Conservation (phyloP, 2,797 vertebrate genomes). For the Hydrocynus forskahlii region DNA sequence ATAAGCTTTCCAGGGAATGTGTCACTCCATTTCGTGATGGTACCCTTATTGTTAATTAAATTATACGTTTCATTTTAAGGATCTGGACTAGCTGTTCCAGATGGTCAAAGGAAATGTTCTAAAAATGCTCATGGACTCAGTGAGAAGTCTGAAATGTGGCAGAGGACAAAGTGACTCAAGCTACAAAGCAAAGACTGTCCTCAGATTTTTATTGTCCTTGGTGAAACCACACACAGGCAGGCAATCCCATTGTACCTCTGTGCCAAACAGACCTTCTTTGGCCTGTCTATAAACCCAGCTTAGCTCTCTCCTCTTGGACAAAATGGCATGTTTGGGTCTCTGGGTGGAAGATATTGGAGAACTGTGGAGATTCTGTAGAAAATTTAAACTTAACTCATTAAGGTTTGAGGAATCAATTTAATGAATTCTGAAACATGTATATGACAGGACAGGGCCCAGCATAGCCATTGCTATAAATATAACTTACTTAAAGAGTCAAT, state of each 20-base stretch:
- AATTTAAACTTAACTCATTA: not conserved
- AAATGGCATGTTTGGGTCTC: slow-evolving; percentile 26
- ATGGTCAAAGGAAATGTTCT: slow-evolving; percentile 2
- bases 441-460: not conserved
- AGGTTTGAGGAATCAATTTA: not conserved
- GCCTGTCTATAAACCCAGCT: slow-evolving; percentile 13
- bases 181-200: slow-evolving; percentile 34
- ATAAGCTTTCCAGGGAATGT: not conserved
- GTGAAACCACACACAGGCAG: slow-evolving; percentile 10
- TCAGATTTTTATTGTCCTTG: slow-evolving; percentile 42
- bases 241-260: not conserved
- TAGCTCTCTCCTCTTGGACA: slow-evolving; percentile 7
- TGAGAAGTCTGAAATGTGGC: not conserved
- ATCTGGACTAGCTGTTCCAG: not conserved
- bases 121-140: slow-evolving; percentile 19
- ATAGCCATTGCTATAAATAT: no score
- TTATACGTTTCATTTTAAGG: not conserved
- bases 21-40: not conserved
- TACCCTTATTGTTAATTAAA: not conserved
- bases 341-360: not conserved
- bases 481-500: not conserved
- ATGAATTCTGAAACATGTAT: not conserved
- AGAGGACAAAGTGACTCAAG: slow-evolving; percentile 49
- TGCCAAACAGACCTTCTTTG: slow-evolving; percentile 29
- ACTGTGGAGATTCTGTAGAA: not conserved